phyloP scores from a whole-genome alignment of 2,113 vertebrate species.

The Myotis davidii region DNA sequence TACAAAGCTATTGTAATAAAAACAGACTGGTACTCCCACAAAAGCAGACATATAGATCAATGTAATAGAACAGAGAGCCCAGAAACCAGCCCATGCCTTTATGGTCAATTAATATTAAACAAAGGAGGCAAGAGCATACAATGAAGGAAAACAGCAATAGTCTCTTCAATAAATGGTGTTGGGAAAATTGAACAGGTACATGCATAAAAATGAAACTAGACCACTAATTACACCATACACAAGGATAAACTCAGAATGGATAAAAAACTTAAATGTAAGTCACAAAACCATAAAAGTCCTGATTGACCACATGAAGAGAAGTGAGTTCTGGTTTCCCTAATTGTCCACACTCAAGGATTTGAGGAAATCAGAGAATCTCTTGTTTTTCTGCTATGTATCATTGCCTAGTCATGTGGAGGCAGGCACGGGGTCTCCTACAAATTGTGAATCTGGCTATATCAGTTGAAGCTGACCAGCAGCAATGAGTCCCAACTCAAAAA shows the following conservation, averaged over 20 bases:
- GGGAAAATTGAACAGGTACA: not conserved
- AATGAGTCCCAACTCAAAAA: not conserved
- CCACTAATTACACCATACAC: not conserved
- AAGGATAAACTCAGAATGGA: not conserved
- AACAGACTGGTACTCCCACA: not conserved
- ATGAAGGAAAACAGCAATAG: not conserved
- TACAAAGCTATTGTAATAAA: not conserved
- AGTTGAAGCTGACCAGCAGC: not conserved
- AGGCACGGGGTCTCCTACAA: not conserved
- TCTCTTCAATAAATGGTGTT: not conserved
- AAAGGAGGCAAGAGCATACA: not conserved
- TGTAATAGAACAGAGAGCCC: not conserved
- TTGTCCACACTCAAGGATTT: not conserved
- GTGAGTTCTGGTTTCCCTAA: not conserved
- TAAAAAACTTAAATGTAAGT: not conserved
- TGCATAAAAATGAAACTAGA: not conserved
- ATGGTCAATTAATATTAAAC: not conserved
- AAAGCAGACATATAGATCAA: not conserved
- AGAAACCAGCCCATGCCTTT: not conserved
- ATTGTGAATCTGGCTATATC: not conserved
- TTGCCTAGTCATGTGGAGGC: not conserved
- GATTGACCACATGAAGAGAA: not conserved
- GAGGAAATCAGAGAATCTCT: not conserved
- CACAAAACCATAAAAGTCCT: not conserved
- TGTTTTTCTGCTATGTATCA: not conserved